A percentile compares a stretch with the other conserved stretches of the same genome.
phyloP scores from a whole-genome alignment of 2,113 vertebrate species.

The Accipiter virgatus region DNA sequence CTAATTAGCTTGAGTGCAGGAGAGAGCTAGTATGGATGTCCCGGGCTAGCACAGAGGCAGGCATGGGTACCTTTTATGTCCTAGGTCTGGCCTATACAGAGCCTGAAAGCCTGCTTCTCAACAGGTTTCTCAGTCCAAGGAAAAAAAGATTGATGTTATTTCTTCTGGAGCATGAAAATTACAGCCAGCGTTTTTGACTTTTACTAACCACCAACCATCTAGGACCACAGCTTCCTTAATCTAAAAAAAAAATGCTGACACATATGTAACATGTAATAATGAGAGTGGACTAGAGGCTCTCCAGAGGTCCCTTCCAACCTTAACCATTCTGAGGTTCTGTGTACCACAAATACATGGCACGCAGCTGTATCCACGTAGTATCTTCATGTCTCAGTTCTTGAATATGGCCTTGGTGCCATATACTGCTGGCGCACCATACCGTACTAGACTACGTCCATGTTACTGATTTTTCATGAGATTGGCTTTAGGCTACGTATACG shows the following conservation, averaged over 20 bases:
- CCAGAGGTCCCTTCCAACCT: background rate
- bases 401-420: background rate
- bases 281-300: background rate
- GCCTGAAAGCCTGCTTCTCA: background rate
- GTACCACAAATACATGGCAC: background rate
- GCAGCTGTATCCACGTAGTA: background rate
- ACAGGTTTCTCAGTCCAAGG: background rate
- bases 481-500: background rate
- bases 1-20: background rate
- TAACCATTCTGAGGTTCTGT: background rate
- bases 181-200: background rate
- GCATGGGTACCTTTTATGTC: background rate
- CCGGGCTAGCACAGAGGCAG: background rate
- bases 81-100: background rate
- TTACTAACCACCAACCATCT: background rate
- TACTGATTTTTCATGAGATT: background rate
- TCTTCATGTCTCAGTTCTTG: background rate
- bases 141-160: background rate
- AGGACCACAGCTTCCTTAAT: background rate
- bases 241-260: background rate
- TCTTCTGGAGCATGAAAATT: background rate
- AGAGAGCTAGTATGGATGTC: background rate
- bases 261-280: fast-evolving
- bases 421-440: background rate
- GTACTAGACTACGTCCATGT: background rate